Conservation (phyloP, 1,140 invertebrate genomes). For the Zophobas morio region DNA sequence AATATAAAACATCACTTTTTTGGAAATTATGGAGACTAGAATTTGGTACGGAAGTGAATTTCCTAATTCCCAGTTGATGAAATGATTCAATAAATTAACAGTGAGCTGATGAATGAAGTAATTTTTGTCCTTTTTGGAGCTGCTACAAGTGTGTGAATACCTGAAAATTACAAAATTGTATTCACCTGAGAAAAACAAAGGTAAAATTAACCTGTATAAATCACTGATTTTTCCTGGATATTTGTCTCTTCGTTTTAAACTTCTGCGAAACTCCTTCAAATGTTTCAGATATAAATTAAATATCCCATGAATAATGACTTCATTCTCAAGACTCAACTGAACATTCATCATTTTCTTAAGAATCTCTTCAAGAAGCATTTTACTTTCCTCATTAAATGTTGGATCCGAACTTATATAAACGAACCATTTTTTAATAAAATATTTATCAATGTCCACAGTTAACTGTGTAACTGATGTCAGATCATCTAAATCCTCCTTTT, state of each 20-base stretch:
- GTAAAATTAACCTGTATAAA: constrained; percentile 62
- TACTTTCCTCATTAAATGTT: constrained; percentile 60
- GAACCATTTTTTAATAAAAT: constrained; percentile 65
- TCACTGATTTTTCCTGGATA: constrained; percentile 63
- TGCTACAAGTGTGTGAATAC: constrained; percentile 68
- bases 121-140: constrained; percentile 69
- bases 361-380: constrained; percentile 59
- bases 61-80: constrained; percentile 77
- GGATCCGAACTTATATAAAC: constrained; percentile 61
- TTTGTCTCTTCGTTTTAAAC: constrained; percentile 69
- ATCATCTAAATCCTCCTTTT: constrained; percentile 48
- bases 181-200: constrained; percentile 14
- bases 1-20: constrained; percentile 71
- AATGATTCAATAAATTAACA: constrained; percentile 73
- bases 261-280: constrained; percentile 72
- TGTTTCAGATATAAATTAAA: constrained; percentile 70
- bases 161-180: constrained; percentile 54
- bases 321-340: constrained; percentile 56
- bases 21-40: constrained; percentile 74
- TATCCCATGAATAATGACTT: constrained; percentile 64
- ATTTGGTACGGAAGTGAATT: constrained; percentile 77
- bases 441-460: constrained; percentile 60
- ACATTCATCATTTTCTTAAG: constrained; percentile 59
- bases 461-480: constrained; percentile 56
- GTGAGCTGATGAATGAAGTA: constrained; percentile 74